These are phyloP conservation scores for Pampus argenteus DNA, from an alignment of 2,797 vertebrate genomes.

Conservation along the genomic window DNA sequence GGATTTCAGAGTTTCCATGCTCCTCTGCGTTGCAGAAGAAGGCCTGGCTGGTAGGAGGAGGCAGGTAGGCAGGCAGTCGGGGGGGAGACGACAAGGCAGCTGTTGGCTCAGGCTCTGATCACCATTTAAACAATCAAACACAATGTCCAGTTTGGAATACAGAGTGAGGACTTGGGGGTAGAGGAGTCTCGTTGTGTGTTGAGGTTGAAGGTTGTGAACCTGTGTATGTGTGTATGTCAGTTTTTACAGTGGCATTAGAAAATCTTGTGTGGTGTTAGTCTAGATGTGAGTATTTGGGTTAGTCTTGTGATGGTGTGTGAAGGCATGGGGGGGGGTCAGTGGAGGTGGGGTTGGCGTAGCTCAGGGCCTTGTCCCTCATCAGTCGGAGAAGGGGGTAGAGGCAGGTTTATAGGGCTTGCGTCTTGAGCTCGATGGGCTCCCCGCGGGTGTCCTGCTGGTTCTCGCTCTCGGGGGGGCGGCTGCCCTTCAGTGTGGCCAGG, in stretches of 20 bases:
- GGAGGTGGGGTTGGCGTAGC: slow-evolving; percentile 66
- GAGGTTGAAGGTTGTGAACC: slow-evolving; percentile 70
- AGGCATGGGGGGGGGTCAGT: slow-evolving; percentile 40
- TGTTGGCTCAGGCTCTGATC: slow-evolving; percentile 57
- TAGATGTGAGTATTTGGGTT: slow-evolving; percentile 60
- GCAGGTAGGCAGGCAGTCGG: slow-evolving; percentile 22
- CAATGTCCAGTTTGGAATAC: slow-evolving; percentile 70
- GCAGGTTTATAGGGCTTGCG: slow-evolving; percentile 88
- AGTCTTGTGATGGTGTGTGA: slow-evolving; percentile 58
- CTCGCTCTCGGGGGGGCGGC: slow-evolving; percentile 83
- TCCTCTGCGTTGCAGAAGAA: slow-evolving; percentile 37
- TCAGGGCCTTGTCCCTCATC: slow-evolving; percentile 70
- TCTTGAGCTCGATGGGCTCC: slow-evolving; percentile 94
- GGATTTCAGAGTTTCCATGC: slow-evolving; percentile 33
- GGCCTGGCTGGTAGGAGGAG: slow-evolving; percentile 29
- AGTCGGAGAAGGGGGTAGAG: slow-evolving; percentile 41
- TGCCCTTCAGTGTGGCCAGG: slow-evolving; percentile 92
- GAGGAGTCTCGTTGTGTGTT: slow-evolving; percentile 71
- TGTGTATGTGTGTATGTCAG: slow-evolving; percentile 40
- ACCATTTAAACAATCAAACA: slow-evolving; percentile 66
- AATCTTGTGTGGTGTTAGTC: slow-evolving; percentile 54
- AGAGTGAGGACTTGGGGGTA: slow-evolving; percentile 54
- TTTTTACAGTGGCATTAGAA: slow-evolving; percentile 53
- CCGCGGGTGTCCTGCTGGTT: slow-evolving; percentile 87
- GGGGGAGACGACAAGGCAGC: slow-evolving; percentile 27